Evolutionary conservation across 2,113 vertebrate species (phyloP).

Genomic region (Coturnix japonica): DNA sequence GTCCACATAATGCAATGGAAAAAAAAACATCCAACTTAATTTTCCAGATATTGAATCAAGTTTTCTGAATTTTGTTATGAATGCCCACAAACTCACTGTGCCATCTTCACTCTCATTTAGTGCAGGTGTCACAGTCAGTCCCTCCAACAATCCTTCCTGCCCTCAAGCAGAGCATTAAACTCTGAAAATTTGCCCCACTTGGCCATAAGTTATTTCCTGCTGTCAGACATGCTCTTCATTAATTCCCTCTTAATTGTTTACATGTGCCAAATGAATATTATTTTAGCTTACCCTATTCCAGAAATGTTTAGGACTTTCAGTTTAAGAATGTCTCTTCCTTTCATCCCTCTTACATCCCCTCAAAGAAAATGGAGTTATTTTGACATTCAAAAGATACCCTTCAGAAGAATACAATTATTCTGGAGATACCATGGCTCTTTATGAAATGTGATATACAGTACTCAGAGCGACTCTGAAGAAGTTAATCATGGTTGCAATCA

Average conservation of each 20-base stretch:
- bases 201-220: background rate
- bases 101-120: background rate
- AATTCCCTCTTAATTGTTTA: background rate
- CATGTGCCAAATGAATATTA: background rate
- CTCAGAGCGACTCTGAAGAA: background rate
- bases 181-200: background rate
- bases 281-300: background rate
- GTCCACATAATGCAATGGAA: too few relatives aligned
- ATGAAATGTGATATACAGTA: background rate
- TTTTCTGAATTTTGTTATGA: background rate
- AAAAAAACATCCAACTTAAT: too few relatives aligned
- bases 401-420: constrained; percentile 28
- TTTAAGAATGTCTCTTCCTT: background rate
- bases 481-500: constrained; percentile 45
- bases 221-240: background rate
- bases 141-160: background rate
- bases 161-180: background rate
- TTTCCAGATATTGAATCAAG: background rate
- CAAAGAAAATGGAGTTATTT: background rate
- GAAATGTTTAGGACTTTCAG: background rate
- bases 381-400: constrained; percentile 2
- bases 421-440: background rate
- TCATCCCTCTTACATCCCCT: background rate
- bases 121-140: background rate
- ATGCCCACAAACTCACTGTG: background rate